Evolutionary conservation across 1,140 invertebrate genomes (phyloP), one percentile per base, ranked within the genome.

Genomic region (Drosophila mayri): DNA sequence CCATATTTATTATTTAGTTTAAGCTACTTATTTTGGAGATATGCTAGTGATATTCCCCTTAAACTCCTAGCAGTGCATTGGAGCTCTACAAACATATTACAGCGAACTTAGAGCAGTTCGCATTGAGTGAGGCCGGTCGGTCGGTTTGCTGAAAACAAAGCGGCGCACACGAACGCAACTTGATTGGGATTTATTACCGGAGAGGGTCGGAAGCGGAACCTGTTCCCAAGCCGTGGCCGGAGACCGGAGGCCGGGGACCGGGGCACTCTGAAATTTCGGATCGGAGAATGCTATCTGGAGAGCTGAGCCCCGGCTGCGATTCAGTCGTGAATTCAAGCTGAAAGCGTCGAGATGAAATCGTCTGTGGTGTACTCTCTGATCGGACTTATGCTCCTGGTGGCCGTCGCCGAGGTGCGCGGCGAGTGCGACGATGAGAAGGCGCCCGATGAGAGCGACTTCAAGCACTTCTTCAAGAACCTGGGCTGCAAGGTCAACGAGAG

Each of bases 401-500:
- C 55, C 30, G 44, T 55, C 0, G 60, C 43, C 28, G 43, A 68
- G 12, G 75, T 70, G 0, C 61, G 49, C 0, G 77, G 44, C 35
- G 90, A 91, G 12, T 90, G 85, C 35, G 82, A 88, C 20, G 59
- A 62, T n/a, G 49, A n/a, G 32, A 81, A 88, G 59, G 54, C 44
- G 16, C 67, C 81, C 7, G 84, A 91, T 0, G 91, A 92, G n/a
- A 87, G 86, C 50, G 76, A 86, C 14, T 73, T 92, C 20, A 83
- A 43, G 37, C 61, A 81, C n/a, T 92, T 87, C 67, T 91, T 92
- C 41, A 92, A 92, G 70, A 91, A 72, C 10, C 14, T 83, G 0
- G 84, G 90, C 59, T 92, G 91, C 66, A 79, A 85, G 58, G 77
- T 92, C 20, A 75, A 87, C 20, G 62, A 91, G 66, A 86, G 83